These are phyloP conservation scores for Cervus canadensis DNA, from an alignment of 2,113 vertebrate species.

Conservation along the genomic window DNA sequence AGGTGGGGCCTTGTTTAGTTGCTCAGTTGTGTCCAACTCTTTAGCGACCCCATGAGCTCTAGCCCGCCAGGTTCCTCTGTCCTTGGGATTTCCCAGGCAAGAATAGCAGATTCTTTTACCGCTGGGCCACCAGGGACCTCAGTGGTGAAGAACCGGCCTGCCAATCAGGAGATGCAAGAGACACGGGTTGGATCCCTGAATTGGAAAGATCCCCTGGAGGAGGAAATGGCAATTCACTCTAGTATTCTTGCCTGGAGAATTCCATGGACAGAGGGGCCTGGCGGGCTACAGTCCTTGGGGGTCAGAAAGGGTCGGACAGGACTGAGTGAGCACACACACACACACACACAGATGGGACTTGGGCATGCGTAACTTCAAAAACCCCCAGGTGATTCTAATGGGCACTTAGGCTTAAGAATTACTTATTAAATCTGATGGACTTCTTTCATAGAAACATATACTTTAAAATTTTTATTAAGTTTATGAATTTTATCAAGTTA, in stretches of 20 bases:
- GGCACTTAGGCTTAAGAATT: neutral
- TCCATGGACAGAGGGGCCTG: neutral
- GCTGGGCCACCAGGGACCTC: neutral
- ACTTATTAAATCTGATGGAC: neutral
- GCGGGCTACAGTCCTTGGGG: neutral
- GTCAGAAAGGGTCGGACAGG: neutral
- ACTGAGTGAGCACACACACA: neutral
- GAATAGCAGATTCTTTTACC: neutral
- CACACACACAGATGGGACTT: neutral
- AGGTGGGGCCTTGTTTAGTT: neutral
- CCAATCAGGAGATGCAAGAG: neutral
- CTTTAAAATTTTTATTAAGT: slow-evolving; percentile 7
- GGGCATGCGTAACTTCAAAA: neutral
- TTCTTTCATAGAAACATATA: neutral
- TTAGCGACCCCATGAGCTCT: neutral
- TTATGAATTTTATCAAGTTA: neutral
- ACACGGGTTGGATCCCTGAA: neutral
- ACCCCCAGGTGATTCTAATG: neutral
- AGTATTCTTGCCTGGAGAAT: neutral
- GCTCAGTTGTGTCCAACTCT: neutral
- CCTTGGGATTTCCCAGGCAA: neutral
- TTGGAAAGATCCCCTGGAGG: neutral
- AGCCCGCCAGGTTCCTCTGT: neutral
- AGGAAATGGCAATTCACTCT: neutral
- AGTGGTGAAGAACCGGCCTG: neutral